A percentile compares a stretch with the other conserved stretches of the same genome.
These are phyloP conservation scores for Geodia barretti DNA, from an alignment of 37 sponge, comb jelly and placozoan species.

Conservation along the genomic window DNA sequence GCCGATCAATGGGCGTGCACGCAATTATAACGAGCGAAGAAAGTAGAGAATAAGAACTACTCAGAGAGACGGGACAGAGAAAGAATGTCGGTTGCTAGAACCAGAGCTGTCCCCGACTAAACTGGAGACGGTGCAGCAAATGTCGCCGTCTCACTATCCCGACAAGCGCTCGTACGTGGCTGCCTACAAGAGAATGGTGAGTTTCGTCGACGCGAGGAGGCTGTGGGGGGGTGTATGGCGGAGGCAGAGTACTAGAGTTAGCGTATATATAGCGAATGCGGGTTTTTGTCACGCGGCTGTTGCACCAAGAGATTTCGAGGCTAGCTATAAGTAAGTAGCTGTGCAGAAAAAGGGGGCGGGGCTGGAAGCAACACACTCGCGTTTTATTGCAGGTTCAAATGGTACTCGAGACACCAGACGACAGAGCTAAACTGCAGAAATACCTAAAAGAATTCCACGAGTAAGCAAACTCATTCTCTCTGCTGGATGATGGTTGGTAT, in stretches of 20 bases:
- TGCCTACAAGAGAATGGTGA: slow-evolving; percentile 68
- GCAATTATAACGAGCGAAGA: too few relatives aligned
- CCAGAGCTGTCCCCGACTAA: slow-evolving; percentile 40
- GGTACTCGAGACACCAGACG: slow-evolving; percentile 50
- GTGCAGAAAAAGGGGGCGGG: neutral
- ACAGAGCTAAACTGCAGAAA: slow-evolving; percentile 46
- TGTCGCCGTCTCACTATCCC: slow-evolving; percentile 64
- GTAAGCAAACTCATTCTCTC: too few relatives aligned
- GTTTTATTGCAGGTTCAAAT: slow-evolving; percentile 39
- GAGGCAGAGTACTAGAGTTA: too few relatives aligned
- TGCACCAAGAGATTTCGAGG: too few relatives aligned
- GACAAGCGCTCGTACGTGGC: slow-evolving; percentile 65
- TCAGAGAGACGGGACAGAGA: too few relatives aligned
- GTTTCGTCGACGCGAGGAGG: neutral
- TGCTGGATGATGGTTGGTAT: neutral
- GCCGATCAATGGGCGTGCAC: too few relatives aligned
- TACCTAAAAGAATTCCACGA: slow-evolving; percentile 62
- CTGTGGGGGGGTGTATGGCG: neutral
- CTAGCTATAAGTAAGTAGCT: too few relatives aligned
- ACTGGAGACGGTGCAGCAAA: slow-evolving; percentile 19
- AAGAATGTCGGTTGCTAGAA: slow-evolving; percentile 51
- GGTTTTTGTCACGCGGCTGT: too few relatives aligned
- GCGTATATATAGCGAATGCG: too few relatives aligned
- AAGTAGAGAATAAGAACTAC: too few relatives aligned
- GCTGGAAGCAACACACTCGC: too few relatives aligned